phyloP scores from a whole-genome alignment of 2,113 vertebrate genomes.

The Cheirogaleus medius region DNA sequence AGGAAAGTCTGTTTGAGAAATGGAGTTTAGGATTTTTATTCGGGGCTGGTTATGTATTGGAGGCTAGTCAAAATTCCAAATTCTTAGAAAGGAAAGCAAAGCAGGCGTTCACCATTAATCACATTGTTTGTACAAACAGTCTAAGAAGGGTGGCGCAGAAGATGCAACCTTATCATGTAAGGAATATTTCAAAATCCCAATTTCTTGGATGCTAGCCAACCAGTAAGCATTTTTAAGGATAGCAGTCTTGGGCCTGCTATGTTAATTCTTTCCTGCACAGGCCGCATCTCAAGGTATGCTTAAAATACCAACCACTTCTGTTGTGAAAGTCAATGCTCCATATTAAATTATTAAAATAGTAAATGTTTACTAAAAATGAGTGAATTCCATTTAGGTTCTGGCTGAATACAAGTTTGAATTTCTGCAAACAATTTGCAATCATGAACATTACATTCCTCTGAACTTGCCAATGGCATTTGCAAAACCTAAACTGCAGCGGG shows the following conservation, averaged over 20 bases:
- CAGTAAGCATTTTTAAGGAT: not conserved
- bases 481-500: conserved; percentile 93
- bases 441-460: conserved; percentile 97
- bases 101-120: conserved; percentile 15
- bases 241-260: not conserved
- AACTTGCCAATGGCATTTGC: conserved; percentile 97
- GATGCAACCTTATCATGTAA: not conserved
- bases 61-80: not conserved
- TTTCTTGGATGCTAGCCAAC: conserved; percentile 36
- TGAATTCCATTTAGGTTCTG: conserved; percentile 86
- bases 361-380: not conserved
- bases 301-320: not conserved
- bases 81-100: conserved; percentile 4
- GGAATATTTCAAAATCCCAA: not conserved
- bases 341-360: not conserved
- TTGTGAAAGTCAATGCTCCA: not conserved
- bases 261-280: not conserved
- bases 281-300: not conserved
- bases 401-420: conserved; percentile 98
- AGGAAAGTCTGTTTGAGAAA: not conserved
- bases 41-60: not conserved
- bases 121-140: conserved; percentile 5
- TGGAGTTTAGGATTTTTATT: not conserved
- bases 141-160: not conserved
- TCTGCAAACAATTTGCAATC: conserved; percentile 94